Conservation (phyloP, 1,140 invertebrate genomes). For the Andricus grossulariae region DNA sequence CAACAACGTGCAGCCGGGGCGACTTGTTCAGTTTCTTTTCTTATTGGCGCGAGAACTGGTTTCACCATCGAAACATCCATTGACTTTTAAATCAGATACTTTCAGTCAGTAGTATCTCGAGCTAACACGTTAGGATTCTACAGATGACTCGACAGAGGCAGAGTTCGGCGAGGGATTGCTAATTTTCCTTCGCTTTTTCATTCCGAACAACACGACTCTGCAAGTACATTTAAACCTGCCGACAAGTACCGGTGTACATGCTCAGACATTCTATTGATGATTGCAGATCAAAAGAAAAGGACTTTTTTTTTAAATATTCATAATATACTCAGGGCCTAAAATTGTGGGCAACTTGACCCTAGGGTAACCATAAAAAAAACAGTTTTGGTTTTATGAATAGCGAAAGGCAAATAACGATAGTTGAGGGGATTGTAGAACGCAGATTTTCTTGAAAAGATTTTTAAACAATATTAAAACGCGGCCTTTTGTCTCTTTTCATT, state of each 20-base stretch:
- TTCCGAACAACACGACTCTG: slow-evolving; percentile 6
- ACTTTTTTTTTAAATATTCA: no score
- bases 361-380: no score
- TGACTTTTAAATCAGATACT: slow-evolving; percentile 60
- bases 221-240: background rate
- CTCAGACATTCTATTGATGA: background rate
- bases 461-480: no score
- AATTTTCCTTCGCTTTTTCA: slow-evolving; percentile 55
- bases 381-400: no score
- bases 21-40: slow-evolving; percentile 42
- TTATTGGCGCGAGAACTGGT: slow-evolving; percentile 59
- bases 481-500: no score
- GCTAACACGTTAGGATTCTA: slow-evolving; percentile 45
- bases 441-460: no score
- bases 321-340: no score
- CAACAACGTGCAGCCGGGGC: slow-evolving; percentile 34
- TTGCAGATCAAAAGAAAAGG: slow-evolving; percentile 24
- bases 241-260: slow-evolving; percentile 18
- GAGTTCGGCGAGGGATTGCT: slow-evolving; percentile 39
- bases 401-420: no score
- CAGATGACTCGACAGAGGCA: slow-evolving; percentile 47
- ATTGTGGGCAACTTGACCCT: no score
- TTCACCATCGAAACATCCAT: slow-evolving; percentile 55
- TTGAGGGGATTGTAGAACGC: no score
- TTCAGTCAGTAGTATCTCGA: slow-evolving; percentile 48